A percentile compares a stretch with the other conserved stretches of the same genome.
These are phyloP conservation scores for Amblyjoppa fuscipennis DNA, from an alignment of 2,888 invertebrate species.

Conservation along the genomic window DNA sequence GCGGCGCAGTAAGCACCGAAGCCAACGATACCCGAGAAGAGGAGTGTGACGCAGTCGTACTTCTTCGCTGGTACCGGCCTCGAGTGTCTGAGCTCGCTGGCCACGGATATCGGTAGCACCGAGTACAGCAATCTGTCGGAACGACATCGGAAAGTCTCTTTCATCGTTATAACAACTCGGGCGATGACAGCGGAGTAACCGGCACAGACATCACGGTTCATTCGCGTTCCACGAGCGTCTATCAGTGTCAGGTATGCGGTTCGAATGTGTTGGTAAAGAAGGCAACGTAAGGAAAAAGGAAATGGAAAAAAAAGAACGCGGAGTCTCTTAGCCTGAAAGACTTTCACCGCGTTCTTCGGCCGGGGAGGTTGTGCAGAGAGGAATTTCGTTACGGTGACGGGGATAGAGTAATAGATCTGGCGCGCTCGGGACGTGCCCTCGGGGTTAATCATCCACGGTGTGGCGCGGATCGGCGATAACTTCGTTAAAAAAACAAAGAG, in stretches of 20 bases:
- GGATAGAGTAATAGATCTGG: slow-evolving; percentile 24
- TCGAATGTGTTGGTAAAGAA: not conserved
- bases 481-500: not conserved
- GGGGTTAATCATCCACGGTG: not conserved
- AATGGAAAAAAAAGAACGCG: slow-evolving; percentile 12
- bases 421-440: slow-evolving; percentile 3
- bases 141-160: slow-evolving; percentile 23
- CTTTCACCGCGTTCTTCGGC: slow-evolving; percentile 56
- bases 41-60: slow-evolving; percentile 95
- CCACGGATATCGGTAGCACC: slow-evolving; percentile 96
- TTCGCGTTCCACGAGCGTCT: slow-evolving; percentile 5
- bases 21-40: slow-evolving; percentile 97
- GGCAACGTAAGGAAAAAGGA: not conserved
- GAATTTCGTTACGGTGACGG: slow-evolving; percentile 54
- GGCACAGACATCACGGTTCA: not conserved
- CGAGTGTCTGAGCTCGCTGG: slow-evolving; percentile 96
- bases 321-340: slow-evolving; percentile 34
- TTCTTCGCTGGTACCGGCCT: slow-evolving; percentile 95
- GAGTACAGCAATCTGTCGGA: slow-evolving; percentile 94
- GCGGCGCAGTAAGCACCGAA: slow-evolving; percentile 96
- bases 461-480: not conserved
- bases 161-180: slow-evolving; percentile 9
- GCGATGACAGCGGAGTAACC: slow-evolving; percentile 13
- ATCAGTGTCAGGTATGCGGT: not conserved
- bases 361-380: slow-evolving; percentile 23